Base-by-base conservation (phyloP, 2,888 invertebrate species). In the Clunio marinus region DNA sequence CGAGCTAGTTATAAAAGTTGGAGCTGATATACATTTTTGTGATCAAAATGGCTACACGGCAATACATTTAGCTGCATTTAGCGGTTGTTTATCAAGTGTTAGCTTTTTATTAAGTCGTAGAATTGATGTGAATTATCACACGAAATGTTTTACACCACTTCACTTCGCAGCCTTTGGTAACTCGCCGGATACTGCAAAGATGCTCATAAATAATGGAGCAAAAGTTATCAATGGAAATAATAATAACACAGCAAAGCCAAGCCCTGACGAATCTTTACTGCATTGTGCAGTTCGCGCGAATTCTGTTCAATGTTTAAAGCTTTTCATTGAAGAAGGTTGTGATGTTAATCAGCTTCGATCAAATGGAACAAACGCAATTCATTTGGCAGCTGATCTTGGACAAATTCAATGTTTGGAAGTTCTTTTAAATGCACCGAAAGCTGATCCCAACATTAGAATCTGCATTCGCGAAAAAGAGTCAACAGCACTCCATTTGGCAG, bases 151-250 rank as follows among this genome's bases (percentile, higher is more conserved):
- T 75, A 88, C 89, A 57, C 92, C 94, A 0, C 82, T 95, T 69
- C 94, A 96, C 77, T 93, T 91, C 76, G 91, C 94, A 13, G 93
- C 93, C 32, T 92, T 93, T 78, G 91, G 93, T 13, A 91, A 93
- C 75, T 88, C 92, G 70, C 84, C 87, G 66, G 87, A 89, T 74
- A 91, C 91, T 13, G 88, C 90, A 68, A 86, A 86, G 77, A 83
- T 91, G 74, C 83, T 95, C 70, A 83, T 93, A 70, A 84, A 84
- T 70, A 84, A 83, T 71, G 88, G 88, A 20, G 87, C 91, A 66
- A 83, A 84, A 70, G 85, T 91, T 59, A 81, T 87, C 69, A 85
- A 88, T 46, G 86, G 85, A 24, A 87, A 82, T 72, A 84, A 83
- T 37, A 41, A 41, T 24, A 67, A 67, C 24, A 13, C 27, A 13